Conservation (phyloP, 2,797 vertebrate species). For the Simalia tracyae region DNA sequence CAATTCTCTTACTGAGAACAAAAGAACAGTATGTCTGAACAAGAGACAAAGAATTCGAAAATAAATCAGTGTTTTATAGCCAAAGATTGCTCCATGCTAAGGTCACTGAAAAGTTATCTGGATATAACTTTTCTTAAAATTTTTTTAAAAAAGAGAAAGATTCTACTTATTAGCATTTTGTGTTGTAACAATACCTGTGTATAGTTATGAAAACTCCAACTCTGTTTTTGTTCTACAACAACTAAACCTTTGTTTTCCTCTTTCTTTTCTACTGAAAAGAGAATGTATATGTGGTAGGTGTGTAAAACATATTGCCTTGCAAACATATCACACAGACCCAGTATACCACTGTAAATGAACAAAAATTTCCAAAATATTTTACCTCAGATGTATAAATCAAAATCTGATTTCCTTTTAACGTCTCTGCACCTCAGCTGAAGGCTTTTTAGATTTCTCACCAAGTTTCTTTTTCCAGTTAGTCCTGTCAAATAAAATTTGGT, state of each 20-base stretch:
- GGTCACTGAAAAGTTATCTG: not conserved
- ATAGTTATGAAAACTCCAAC: not conserved
- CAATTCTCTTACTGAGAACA: fast-evolving
- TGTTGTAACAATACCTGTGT: not conserved
- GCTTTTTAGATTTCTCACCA: not conserved
- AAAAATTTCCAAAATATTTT: not conserved
- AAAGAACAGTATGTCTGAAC: not conserved
- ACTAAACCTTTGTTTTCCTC: not conserved
- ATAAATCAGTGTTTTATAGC: not conserved
- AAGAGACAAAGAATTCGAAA: not conserved
- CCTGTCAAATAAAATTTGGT: not conserved
- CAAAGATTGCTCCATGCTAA: not conserved
- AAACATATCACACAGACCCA: not conserved
- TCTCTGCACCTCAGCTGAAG: not conserved
- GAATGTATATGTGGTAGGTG: not conserved
- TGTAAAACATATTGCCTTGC: too few relatives aligned
- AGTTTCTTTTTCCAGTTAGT: not conserved
- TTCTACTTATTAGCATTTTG: not conserved
- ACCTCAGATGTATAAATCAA: not conserved
- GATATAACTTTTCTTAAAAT: not conserved
- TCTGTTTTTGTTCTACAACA: not conserved
- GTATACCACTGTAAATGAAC: not conserved
- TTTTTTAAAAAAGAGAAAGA: not conserved
- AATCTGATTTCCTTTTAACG: not conserved
- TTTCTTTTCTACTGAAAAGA: not conserved